These are phyloP conservation scores for Mystacides longicornis DNA, from an alignment of 2,888 invertebrate species.

Conservation along the genomic window DNA sequence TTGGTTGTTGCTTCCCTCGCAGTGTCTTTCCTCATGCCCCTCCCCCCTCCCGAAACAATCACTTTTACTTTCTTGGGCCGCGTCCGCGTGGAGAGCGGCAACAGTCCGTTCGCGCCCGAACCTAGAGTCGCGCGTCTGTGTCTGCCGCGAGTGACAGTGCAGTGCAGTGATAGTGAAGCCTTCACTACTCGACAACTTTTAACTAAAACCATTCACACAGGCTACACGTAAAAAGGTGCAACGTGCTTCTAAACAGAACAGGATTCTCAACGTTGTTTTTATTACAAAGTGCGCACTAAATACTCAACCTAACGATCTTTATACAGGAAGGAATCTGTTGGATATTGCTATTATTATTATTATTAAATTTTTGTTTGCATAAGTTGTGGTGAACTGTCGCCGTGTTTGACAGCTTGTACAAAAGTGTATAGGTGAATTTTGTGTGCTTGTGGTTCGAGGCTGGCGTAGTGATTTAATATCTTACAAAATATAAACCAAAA, in stretches of 20 bases:
- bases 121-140: conserved; percentile 38
- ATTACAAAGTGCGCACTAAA: no score
- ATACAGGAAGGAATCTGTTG: background rate
- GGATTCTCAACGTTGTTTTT: conserved; percentile 24
- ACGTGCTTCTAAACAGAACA: no score
- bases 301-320: no score
- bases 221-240: conserved; percentile 43
- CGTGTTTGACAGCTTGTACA: background rate
- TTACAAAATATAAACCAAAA: background rate
- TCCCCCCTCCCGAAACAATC: conserved; percentile 28
- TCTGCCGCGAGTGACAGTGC: conserved; percentile 28
- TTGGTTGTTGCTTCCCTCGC: conserved; percentile 8
- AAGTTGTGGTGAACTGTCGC: conserved; percentile 2
- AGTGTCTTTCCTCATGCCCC: no score
- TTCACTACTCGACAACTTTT: conserved; percentile 8
- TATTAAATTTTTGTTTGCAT: background rate
- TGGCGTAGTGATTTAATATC: no score
- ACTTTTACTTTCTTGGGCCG: conserved; percentile 46
- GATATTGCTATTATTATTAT: no score
- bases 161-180: conserved; percentile 35
- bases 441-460: background rate
- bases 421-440: conserved; percentile 1
- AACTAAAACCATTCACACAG: conserved; percentile 45
- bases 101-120: conserved; percentile 35
- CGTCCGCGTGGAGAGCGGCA: conserved; percentile 18